Evolutionary conservation across 2,797 vertebrate species (phyloP).

Genomic region (Melanotaenia trifasciata): DNA sequence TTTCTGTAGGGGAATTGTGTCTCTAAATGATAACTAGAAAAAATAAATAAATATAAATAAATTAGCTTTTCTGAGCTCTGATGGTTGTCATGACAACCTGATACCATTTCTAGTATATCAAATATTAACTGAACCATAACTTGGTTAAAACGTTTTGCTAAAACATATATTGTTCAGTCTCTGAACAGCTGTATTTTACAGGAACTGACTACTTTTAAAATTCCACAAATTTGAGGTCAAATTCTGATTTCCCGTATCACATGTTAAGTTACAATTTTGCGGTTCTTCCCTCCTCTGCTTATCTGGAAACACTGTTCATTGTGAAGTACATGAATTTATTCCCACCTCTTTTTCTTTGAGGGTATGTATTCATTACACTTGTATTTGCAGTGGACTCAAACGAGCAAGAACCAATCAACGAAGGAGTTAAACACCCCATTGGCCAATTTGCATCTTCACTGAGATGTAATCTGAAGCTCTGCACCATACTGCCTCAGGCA

Average conservation of each 20-base stretch:
- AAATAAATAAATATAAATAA: conserved; percentile 28
- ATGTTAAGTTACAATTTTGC: conserved; percentile 9
- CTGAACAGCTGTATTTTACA: conserved; percentile 23
- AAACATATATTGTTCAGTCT: conserved; percentile 20
- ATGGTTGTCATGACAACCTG: conserved; percentile 68
- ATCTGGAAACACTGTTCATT: no score
- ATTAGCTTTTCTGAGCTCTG: conserved; percentile 34
- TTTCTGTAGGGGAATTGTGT: background rate
- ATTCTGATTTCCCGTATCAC: background rate
- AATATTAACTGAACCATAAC: conserved; percentile 50
- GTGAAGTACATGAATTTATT: background rate
- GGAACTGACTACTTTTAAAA: conserved; percentile 33
- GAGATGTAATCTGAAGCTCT: conserved; percentile 47
- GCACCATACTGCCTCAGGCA: conserved; percentile 55
- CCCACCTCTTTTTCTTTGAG: conserved; percentile 20
- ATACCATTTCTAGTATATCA: conserved; percentile 34
- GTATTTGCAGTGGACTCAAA: conserved; percentile 23
- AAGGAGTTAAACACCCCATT: conserved; percentile 48
- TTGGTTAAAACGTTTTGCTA: conserved; percentile 54
- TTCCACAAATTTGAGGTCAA: conserved; percentile 11
- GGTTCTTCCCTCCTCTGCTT: background rate
- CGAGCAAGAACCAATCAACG: conserved; percentile 36
- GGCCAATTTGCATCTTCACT: conserved; percentile 61
- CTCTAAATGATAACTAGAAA: conserved; percentile 30
- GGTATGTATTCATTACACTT: no score